phyloP scores from a whole-genome alignment of 2,888 invertebrate species.

The Mantis religiosa region DNA sequence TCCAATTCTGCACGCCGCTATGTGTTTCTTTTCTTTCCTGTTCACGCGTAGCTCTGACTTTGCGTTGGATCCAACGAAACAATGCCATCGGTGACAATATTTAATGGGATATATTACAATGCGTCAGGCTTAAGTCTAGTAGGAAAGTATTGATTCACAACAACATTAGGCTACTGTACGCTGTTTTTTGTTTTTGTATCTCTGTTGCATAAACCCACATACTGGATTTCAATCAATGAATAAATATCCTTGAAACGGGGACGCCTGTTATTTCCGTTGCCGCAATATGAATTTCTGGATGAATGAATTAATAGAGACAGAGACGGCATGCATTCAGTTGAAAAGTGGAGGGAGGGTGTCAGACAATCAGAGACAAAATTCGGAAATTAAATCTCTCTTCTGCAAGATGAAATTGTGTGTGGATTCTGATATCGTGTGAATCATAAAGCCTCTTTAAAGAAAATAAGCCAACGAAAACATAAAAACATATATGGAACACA shows the following conservation, averaged over 20 bases:
- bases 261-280: neutral
- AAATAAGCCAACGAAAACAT: neutral
- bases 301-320: neutral
- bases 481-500: too few species aligned
- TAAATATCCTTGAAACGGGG: neutral
- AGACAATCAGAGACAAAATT: neutral
- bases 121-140: too few species aligned
- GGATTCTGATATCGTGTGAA: neutral
- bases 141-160: too few species aligned
- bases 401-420: too few species aligned
- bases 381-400: neutral
- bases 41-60: too few species aligned
- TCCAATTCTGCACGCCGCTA: too few species aligned
- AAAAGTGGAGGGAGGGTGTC: neutral
- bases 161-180: too few species aligned
- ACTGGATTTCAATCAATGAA: neutral
- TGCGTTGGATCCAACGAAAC: too few species aligned
- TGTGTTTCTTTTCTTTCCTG: too few species aligned
- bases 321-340: neutral
- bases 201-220: neutral
- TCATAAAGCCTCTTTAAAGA: neutral
- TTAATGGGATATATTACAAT: too few species aligned
- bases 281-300: neutral
- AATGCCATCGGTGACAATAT: too few species aligned
- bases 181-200: too few species aligned